phyloP scores from a whole-genome alignment of 2,113 vertebrate genomes.

The Taurulus bubalis region DNA sequence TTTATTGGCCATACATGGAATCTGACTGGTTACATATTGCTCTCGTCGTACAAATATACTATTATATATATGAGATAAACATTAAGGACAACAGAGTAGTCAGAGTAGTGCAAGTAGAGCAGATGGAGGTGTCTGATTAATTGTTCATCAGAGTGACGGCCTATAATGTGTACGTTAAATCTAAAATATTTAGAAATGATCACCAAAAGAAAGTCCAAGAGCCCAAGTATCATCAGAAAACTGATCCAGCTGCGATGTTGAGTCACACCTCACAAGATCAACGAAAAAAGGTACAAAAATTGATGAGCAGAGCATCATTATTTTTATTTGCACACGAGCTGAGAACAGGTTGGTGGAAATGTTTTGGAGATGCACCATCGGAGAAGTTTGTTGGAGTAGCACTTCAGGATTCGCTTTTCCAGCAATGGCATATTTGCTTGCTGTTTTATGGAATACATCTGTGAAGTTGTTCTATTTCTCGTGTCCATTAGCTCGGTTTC shows the following conservation, averaged over 20 bases:
- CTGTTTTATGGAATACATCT: slow-evolving; percentile 19
- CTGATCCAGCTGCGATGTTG: background rate
- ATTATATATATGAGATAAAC: too few relatives aligned
- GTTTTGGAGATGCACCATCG: slow-evolving; percentile 10
- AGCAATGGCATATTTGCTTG: background rate
- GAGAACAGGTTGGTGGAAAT: background rate
- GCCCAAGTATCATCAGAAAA: too few relatives aligned
- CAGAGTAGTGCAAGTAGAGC: too few relatives aligned
- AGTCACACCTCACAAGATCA: background rate
- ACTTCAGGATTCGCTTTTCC: background rate
- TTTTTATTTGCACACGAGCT: background rate
- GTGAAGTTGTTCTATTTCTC: slow-evolving; percentile 28
- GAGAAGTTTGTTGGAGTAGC: background rate
- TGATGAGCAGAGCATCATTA: background rate
- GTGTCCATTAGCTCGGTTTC: slow-evolving; percentile 43
- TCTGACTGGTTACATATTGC: too few relatives aligned
- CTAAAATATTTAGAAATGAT: background rate
- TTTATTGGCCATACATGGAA: too few relatives aligned
- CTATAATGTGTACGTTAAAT: background rate
- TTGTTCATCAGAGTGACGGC: too few relatives aligned
- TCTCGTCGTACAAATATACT: too few relatives aligned
- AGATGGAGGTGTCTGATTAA: too few relatives aligned
- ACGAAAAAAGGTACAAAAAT: background rate
- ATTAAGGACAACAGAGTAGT: too few relatives aligned
- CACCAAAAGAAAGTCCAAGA: background rate